phyloP scores from a whole-genome alignment of 2,797 vertebrate species.

The Delichon dasypus region DNA sequence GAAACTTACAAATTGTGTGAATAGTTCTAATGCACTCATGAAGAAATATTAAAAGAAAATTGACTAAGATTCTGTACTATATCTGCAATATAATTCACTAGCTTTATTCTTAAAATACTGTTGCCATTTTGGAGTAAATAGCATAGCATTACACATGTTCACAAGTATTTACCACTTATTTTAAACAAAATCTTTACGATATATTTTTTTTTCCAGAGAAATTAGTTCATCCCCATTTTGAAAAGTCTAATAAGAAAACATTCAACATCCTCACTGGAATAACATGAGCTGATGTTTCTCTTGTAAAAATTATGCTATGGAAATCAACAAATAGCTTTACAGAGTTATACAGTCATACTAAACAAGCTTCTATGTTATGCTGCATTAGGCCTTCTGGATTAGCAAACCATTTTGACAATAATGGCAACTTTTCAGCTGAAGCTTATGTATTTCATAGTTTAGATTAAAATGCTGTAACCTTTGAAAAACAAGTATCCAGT shows the following conservation, averaged over 20 bases:
- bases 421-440: slow-evolving; percentile 63
- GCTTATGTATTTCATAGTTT: slow-evolving; percentile 65
- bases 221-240: slow-evolving; percentile 73
- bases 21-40: slow-evolving; percentile 73
- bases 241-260: slow-evolving; percentile 72
- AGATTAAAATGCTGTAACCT: slow-evolving; percentile 61
- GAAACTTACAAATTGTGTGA: slow-evolving; percentile 75
- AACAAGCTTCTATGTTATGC: slow-evolving; percentile 63
- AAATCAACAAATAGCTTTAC: slow-evolving; percentile 61
- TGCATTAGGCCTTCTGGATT: slow-evolving; percentile 68
- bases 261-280: slow-evolving; percentile 54
- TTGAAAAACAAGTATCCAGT: slow-evolving; percentile 63
- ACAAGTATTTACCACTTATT: slow-evolving; percentile 73
- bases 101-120: slow-evolving; percentile 78
- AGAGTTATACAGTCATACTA: slow-evolving; percentile 66
- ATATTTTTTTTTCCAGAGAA: slow-evolving; percentile 61
- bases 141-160: slow-evolving; percentile 71
- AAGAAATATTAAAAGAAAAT: slow-evolving; percentile 69
- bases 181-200: slow-evolving; percentile 64
- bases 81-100: slow-evolving; percentile 66
- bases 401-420: slow-evolving; percentile 67
- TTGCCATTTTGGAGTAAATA: slow-evolving; percentile 72
- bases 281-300: slow-evolving; percentile 28
- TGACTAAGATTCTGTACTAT: slow-evolving; percentile 61
- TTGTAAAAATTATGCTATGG: slow-evolving; percentile 63